These are phyloP conservation scores for Xanthorhoe designata DNA, from an alignment of 2,888 invertebrate species.

Conservation along the genomic window DNA sequence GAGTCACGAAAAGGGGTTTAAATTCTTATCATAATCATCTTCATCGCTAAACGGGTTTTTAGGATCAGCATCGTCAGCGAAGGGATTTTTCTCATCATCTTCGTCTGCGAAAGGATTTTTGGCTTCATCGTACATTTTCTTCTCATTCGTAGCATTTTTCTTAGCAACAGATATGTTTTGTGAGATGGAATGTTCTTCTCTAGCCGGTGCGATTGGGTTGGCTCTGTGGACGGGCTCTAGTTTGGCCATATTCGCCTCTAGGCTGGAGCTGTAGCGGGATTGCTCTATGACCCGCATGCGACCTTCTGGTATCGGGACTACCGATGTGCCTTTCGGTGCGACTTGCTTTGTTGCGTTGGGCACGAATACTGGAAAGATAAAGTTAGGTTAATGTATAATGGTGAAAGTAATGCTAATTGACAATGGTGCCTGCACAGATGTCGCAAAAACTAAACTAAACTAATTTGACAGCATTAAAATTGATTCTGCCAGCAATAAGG, in stretches of 20 bases:
- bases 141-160: slow-evolving; percentile 24
- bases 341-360: slow-evolving; percentile 64
- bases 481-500: too few relatives aligned
- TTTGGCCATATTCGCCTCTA: slow-evolving; percentile 85
- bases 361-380: slow-evolving; percentile 66
- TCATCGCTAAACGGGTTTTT: slow-evolving; percentile 55
- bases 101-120: slow-evolving; percentile 88
- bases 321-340: slow-evolving; percentile 67
- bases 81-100: slow-evolving; percentile 48
- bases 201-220: slow-evolving; percentile 51
- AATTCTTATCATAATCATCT: slow-evolving; percentile 90
- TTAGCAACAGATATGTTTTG: slow-evolving; percentile 62
- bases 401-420: not conserved
- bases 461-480: too few relatives aligned
- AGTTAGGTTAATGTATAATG: not conserved
- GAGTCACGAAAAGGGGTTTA: slow-evolving; percentile 88
- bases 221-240: slow-evolving; percentile 61
- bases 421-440: not conserved
- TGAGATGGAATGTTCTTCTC: slow-evolving; percentile 50
- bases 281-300: slow-evolving; percentile 84
- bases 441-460: too few relatives aligned
- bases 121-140: slow-evolving; percentile 79
- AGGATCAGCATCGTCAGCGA: slow-evolving; percentile 69
- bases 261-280: slow-evolving; percentile 85
- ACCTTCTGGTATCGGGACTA: slow-evolving; percentile 85